Base-by-base conservation (phyloP, 2,888 invertebrate species). In the Nipponacmea schrenckii region DNA sequence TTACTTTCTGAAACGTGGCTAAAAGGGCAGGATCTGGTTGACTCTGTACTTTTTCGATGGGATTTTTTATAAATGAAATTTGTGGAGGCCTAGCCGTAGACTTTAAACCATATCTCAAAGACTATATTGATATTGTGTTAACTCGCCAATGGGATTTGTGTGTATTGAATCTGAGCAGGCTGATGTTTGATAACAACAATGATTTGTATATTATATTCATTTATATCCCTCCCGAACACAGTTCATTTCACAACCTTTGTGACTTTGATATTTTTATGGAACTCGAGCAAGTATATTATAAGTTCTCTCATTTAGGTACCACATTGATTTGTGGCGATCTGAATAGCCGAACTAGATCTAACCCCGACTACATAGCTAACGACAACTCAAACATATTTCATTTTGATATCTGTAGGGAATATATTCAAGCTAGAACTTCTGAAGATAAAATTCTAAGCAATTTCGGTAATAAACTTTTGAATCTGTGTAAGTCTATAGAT, bases 401-500 rank as follows among this genome's bases (percentile, higher is more conserved):
- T 26, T 17, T 17, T 68, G 56, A 31, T 7, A n/a, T n/a, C n/a
- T n/a, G n/a, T n/a, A n/a, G n/a, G n/a, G n/a, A 27, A 20, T 5
- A 44, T 31, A 26, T 45, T 27, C 27, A 67, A 27, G 44, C 24
- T 31, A 64, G 68, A 39, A 48, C 24, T 50, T n/a, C 26, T 17
- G 12, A 56, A 24, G 64, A 56, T 65, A 39, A 44, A 15, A 48
- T 62, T 8, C 12, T n/a, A 24, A 67, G 67, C 56, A 71, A 62
- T 27, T 67, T 62, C 67, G 71, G 67, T 4, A 26, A 27, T 24
- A 45, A 15, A 63, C 46, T 67, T 24, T 26, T 64, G 56, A 45
- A 67, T 45, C 50, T 67, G 1, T 69, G 56, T 69, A 69, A 64
- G 62, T 62, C 50, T 45, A 50, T n/a, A 63, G 63, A 71, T 45